These are phyloP conservation scores for Tarsius wallacei DNA, from an alignment of 2,797 vertebrate species.

Conservation along the genomic window DNA sequence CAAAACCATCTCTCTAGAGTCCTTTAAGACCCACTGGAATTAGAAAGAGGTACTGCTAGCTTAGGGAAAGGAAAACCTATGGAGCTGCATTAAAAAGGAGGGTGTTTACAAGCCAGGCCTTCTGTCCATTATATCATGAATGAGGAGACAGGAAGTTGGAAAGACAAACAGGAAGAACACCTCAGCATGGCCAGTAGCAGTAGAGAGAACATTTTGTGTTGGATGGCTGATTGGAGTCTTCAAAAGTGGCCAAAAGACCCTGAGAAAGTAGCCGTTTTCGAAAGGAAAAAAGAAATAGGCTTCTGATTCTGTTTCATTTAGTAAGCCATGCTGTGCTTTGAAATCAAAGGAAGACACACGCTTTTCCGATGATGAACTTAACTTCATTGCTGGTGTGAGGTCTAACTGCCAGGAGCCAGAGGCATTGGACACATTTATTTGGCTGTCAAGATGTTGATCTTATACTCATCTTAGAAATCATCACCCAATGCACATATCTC, in stretches of 20 bases:
- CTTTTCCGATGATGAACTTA: slow-evolving; percentile 68
- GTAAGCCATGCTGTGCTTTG: slow-evolving; percentile 66
- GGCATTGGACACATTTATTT: slow-evolving; percentile 69
- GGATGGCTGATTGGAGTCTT: neutral
- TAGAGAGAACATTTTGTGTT: neutral
- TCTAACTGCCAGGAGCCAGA: slow-evolving; percentile 56
- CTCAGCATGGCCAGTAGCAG: neutral
- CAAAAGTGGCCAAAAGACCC: neutral
- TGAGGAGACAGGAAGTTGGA: neutral
- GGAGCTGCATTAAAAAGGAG: neutral
- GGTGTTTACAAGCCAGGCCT: neutral
- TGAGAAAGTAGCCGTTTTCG: slow-evolving; percentile 15
- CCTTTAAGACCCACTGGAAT: neutral
- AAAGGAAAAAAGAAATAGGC: neutral
- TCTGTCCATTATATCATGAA: neutral
- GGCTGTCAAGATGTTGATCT: slow-evolving; percentile 65
- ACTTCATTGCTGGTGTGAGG: slow-evolving; percentile 62
- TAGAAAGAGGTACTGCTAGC: neutral
- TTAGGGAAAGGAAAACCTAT: neutral
- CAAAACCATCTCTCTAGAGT: neutral
- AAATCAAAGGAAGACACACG: slow-evolving; percentile 54
- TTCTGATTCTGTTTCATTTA: slow-evolving; percentile 28
- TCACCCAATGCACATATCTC: slow-evolving; percentile 35
- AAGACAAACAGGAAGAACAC: neutral
- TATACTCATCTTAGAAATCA: slow-evolving; percentile 71